Evolutionary conservation across 2,797 vertebrate species (phyloP), one percentile per base, ranked within the genome.

Genomic region (Hylomyscus alleni): DNA sequence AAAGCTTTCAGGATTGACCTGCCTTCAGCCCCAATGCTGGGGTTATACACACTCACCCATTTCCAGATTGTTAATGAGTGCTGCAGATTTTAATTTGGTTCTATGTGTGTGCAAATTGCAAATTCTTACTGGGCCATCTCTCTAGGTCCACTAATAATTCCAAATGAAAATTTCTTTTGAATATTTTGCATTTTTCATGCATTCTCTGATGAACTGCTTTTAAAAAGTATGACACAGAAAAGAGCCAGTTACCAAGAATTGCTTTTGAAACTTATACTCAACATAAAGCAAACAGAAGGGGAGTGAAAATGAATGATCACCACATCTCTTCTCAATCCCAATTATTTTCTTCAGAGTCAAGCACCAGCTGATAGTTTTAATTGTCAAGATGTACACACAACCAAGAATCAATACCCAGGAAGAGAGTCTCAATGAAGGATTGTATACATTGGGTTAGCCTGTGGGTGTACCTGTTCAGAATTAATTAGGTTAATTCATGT

Each of bases 151-250:
- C 37, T 83, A 83, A 20, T 77, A 76, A 5, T 47, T 92, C 56
- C 77, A 83, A 76, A n/a, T 11, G 44, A 40, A 82, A 76, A 20
- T 80, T 75, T 84, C 31, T 62, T 56, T 82, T 65, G 4, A 11
- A 37, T 67, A 82, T 50, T 95, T 58, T 95, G 15, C 34, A 67
- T 67, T 95, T 50, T 95, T 17, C 40, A 72, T 31, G n/a, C 2
- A n/a, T 1, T 75, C 29, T 82, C 56, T 81, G 47, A 82, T 75
- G 26, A 82, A n/a, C 62, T 56, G 54, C 29, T 75, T 37, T 24
- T 12, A 24, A 24, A 75, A 40, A 75, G 11, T 75, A 82, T 62
- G 20, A 19, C 47, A 65, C 60, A 6, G 22, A 92, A 84, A 60
- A 84, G 22, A 95, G 26, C 34, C 58, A 60, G 37, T 58, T 44